Conservation (phyloP, 1,140 invertebrate genomes). For the Gerris buenoi region DNA sequence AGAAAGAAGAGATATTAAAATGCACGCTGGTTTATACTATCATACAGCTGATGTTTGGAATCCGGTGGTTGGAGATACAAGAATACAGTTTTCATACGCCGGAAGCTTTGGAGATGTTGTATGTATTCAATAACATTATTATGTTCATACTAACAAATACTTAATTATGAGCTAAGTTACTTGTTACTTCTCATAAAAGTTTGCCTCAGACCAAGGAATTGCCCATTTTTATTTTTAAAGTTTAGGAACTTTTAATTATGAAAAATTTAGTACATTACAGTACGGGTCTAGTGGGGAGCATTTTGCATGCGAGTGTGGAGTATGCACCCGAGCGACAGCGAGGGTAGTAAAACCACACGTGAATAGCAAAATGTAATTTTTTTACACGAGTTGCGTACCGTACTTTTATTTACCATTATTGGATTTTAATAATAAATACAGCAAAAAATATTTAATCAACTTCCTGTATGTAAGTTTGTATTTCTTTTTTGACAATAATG, state of each 20-base stretch:
- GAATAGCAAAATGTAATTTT: background rate
- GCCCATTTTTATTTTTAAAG: background rate
- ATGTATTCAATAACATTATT: slow-evolving; percentile 27
- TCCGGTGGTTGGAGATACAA: slow-evolving; percentile 64
- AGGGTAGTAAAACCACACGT: too few species aligned
- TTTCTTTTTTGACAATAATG: too few species aligned
- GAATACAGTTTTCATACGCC: slow-evolving; percentile 69
- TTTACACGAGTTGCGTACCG: background rate
- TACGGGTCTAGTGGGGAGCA: too few species aligned
- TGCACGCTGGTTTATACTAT: slow-evolving; percentile 73
- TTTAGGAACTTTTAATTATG: background rate
- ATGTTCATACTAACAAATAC: background rate
- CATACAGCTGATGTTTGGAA: slow-evolving; percentile 67
- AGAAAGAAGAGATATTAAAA: slow-evolving; percentile 60
- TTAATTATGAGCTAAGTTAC: background rate
- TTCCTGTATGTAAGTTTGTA: too few species aligned
- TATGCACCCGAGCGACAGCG: too few species aligned
- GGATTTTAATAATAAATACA: too few species aligned
- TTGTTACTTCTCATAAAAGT: background rate
- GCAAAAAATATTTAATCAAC: too few species aligned
- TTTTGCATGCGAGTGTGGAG: too few species aligned
- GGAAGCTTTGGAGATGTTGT: slow-evolving; percentile 58
- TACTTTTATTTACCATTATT: too few species aligned
- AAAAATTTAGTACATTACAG: background rate
- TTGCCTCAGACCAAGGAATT: background rate